Percentiles rank a stretch among this genome's conserved stretches.
Conservation (phyloP, 2,797 vertebrate species). For the Eospalax fontanierii region DNA sequence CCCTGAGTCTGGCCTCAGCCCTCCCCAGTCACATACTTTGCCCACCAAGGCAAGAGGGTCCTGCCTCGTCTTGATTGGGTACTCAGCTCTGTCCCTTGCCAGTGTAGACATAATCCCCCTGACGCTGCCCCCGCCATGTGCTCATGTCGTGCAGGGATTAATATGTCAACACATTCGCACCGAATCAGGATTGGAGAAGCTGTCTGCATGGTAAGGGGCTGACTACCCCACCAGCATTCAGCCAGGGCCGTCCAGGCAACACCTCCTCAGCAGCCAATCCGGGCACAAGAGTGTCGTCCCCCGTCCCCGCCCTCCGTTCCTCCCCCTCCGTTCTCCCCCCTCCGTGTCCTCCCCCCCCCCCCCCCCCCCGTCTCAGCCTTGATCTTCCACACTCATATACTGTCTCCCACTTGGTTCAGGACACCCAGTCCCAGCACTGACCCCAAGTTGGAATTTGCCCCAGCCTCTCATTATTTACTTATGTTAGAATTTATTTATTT, state of each 20-base stretch:
- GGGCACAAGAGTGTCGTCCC: too few species aligned
- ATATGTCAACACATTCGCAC: conserved; percentile 38
- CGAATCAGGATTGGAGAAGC: not conserved
- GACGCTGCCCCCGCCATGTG: too few species aligned
- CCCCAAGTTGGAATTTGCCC: not conserved
- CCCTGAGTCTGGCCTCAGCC: not conserved
- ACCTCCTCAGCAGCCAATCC: not conserved
- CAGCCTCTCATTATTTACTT: conserved; percentile 42
- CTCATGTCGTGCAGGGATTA: not conserved
- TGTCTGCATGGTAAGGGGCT: not conserved
- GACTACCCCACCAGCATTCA: not conserved
- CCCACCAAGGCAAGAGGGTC: not conserved
- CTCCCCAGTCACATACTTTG: not conserved
- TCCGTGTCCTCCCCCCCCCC: not conserved
- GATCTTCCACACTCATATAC: not conserved
- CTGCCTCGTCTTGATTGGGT: not conserved
- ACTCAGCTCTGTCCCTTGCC: not conserved
- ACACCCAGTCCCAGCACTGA: conserved; percentile 20
- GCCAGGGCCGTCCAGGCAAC: not conserved
- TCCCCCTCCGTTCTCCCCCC: too few species aligned
- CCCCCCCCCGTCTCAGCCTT: not conserved
- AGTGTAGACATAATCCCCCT: conserved; percentile 21
- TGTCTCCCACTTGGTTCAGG: not conserved
- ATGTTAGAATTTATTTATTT: conserved; percentile 53
- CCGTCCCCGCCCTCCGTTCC: too few species aligned